Evolutionary conservation across 1,140 invertebrate species (phyloP).

Genomic region (Cydia fagiglandana): DNA sequence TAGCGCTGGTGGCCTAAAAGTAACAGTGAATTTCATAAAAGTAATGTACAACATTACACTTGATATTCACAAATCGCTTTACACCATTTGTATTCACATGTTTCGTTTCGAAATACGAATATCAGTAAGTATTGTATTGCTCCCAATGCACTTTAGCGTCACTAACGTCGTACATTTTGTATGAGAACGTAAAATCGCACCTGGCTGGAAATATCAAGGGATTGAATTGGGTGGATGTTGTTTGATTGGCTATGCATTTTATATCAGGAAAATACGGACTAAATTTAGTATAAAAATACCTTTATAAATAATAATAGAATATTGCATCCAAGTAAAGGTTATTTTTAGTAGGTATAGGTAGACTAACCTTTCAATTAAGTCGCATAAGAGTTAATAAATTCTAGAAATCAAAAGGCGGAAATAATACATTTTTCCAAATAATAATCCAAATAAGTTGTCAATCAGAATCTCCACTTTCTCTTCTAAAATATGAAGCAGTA

Average conservation of each 20-base stretch:
- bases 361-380: background rate
- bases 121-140: background rate
- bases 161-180: constrained; percentile 26
- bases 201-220: constrained; percentile 18
- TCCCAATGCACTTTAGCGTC: constrained; percentile 15
- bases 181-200: constrained; percentile 13
- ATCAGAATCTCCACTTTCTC: too few species aligned
- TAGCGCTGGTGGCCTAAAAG: too few species aligned
- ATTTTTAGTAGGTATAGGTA: background rate
- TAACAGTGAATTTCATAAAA: too few species aligned
- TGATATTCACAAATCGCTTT: background rate
- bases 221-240: background rate
- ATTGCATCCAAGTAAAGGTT: too few species aligned
- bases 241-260: constrained; percentile 18
- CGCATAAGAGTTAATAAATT: too few species aligned
- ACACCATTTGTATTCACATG: background rate
- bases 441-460: too few species aligned
- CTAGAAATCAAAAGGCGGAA: too few species aligned
- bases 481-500: background rate
- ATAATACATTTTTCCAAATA: too few species aligned
- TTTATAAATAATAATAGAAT: too few species aligned
- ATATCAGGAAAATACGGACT: background rate
- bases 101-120: background rate
- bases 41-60: too few species aligned
- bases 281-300: background rate